Evolutionary conservation across 2,113 vertebrate species (phyloP).

Genomic region (Protomyctophum bolini): DNA sequence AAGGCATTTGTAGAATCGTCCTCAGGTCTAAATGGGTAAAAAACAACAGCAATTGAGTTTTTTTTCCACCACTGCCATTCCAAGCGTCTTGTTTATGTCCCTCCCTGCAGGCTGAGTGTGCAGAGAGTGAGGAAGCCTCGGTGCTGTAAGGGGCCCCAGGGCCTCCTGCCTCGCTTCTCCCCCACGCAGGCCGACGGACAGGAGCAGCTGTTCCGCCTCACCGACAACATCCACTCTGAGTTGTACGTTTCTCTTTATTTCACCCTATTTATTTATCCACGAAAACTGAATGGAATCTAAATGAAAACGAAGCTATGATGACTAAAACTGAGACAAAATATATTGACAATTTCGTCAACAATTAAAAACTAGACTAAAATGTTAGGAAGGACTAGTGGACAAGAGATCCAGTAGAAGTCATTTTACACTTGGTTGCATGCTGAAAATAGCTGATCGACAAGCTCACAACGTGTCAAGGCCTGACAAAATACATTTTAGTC

Average conservation of each 20-base stretch:
- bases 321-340: too few relatives aligned
- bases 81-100: constrained; percentile 19
- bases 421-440: too few relatives aligned
- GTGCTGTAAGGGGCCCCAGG: constrained; percentile 92
- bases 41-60: too few relatives aligned
- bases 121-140: constrained; percentile 89
- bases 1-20: too few relatives aligned
- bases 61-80: neutral
- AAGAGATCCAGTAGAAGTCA: too few relatives aligned
- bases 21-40: too few relatives aligned
- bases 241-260: constrained; percentile 83
- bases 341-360: too few relatives aligned
- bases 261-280: neutral
- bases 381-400: too few relatives aligned
- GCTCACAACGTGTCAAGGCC: too few relatives aligned
- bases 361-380: too few relatives aligned
- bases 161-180: constrained; percentile 88
- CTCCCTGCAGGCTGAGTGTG: constrained; percentile 80
- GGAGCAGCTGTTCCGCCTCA: constrained; percentile 93
- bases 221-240: constrained; percentile 93
- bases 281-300: neutral
- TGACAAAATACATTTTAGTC: too few relatives aligned
- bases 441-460: neutral
- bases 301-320: too few relatives aligned
- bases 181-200: constrained; percentile 91